These are phyloP conservation scores for Pangasius krempfi DNA, from an alignment of 2,797 vertebrate genomes.

Conservation along the genomic window DNA sequence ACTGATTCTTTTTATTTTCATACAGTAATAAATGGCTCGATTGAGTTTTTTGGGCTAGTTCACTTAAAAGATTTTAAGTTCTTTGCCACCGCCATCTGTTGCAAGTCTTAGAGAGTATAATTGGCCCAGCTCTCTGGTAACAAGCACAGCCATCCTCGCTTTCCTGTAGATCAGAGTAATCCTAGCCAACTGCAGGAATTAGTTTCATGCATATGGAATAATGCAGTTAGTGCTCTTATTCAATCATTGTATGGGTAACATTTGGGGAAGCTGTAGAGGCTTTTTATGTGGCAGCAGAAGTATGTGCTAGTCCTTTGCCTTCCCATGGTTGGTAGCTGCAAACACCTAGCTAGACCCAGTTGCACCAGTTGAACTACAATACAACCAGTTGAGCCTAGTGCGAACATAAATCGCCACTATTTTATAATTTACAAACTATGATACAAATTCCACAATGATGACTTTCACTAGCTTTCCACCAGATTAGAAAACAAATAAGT, in stretches of 20 bases:
- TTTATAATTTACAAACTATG: not conserved
- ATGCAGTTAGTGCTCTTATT: not conserved
- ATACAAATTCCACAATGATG: not conserved
- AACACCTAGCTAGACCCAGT: not conserved
- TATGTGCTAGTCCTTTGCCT: not conserved
- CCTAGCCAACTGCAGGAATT: not conserved
- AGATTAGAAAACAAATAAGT: not conserved
- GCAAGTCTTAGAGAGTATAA: constrained; percentile 11
- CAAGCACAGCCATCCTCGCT: not conserved
- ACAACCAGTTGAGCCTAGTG: not conserved
- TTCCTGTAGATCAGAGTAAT: not conserved
- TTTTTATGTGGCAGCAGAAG: not conserved
- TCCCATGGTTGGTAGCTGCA: not conserved
- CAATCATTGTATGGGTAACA: not conserved
- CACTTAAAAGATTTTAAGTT: constrained; percentile 1
- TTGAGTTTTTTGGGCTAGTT: not conserved
- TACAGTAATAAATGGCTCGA: not conserved
- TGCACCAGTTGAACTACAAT: not conserved
- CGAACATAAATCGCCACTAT: not conserved
- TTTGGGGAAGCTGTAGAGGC: not conserved
- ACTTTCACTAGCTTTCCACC: not conserved
- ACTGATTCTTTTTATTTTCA: not conserved
- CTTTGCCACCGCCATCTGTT: constrained; percentile 18
- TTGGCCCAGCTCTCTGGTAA: constrained; percentile 11
- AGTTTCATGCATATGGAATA: constrained; percentile 4